phyloP scores from a whole-genome alignment of 2,888 invertebrate genomes.

The Actias luna region DNA sequence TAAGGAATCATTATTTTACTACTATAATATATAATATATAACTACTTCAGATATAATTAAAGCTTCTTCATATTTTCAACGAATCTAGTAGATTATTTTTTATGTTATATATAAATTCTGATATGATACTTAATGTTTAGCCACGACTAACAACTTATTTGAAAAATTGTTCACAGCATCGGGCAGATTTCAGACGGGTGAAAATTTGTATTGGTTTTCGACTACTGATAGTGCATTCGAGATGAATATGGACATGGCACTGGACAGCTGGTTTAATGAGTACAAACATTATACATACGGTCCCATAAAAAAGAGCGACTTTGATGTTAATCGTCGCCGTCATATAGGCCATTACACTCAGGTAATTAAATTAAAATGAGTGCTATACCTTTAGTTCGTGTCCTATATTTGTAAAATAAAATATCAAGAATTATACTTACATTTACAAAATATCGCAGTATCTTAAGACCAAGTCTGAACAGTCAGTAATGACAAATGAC shows the following conservation, averaged over 20 bases:
- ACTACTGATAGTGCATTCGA: slow-evolving; percentile 39
- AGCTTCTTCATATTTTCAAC: no score
- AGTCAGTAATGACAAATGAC: no score
- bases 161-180: slow-evolving; percentile 45
- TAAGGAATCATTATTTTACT: no score
- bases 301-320: slow-evolving; percentile 40
- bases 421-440: background rate
- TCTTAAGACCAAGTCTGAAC: no score
- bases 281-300: slow-evolving; percentile 50
- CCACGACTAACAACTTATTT: no score
- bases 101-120: no score
- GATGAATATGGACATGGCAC: slow-evolving; percentile 39
- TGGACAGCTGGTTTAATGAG: slow-evolving; percentile 60
- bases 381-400: no score
- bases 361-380: slow-evolving; percentile 35
- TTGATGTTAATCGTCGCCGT: slow-evolving; percentile 29
- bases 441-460: no score
- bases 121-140: no score
- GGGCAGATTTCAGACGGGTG: slow-evolving; percentile 55
- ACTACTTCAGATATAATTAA: no score
- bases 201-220: slow-evolving; percentile 56
- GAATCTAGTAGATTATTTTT: no score
- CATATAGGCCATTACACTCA: slow-evolving; percentile 70
- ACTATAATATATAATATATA: no score
- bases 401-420: background rate